These are phyloP conservation scores for Oryzaephilus surinamensis DNA, from an alignment of 1,140 invertebrate genomes.

Conservation along the genomic window DNA sequence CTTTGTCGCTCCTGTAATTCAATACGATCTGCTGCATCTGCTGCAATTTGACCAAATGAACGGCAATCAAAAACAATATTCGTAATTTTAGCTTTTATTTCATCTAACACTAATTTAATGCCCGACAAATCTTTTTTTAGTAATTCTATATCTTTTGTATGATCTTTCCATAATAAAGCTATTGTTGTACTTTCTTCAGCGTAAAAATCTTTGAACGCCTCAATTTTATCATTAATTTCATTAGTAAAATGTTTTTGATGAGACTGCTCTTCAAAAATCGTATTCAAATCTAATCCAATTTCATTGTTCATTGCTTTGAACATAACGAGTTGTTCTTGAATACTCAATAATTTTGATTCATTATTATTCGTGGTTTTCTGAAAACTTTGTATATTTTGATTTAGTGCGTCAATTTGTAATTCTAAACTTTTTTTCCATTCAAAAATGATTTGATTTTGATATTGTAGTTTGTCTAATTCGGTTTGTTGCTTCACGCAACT, in stretches of 20 bases:
- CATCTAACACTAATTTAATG: conserved; percentile 29
- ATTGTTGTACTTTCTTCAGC: conserved; percentile 31
- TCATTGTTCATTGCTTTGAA: conserved; percentile 7
- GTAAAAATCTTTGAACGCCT: conserved; percentile 47
- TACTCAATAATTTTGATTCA: conserved; percentile 10
- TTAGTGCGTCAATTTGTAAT: conserved; percentile 12
- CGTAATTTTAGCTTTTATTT: conserved; percentile 23
- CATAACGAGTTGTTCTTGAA: conserved; percentile 4
- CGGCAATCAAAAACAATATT: conserved; percentile 26
- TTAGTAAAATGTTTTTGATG: conserved; percentile 30
- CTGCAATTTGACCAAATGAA: conserved; percentile 25
- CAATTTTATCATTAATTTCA: conserved; percentile 48
- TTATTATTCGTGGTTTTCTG: no score
- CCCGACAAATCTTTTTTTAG: conserved; percentile 34
- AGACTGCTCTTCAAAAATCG: conserved; percentile 43
- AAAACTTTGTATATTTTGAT: not conserved
- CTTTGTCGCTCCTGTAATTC: conserved; percentile 25
- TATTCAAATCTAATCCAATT: conserved; percentile 43
- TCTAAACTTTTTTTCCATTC: conserved; percentile 20
- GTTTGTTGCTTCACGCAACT: conserved; percentile 2
- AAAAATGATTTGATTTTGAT: conserved; percentile 16
- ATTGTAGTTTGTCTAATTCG: conserved; percentile 19
- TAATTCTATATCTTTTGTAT: conserved; percentile 29
- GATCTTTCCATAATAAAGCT: conserved; percentile 33
- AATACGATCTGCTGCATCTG: conserved; percentile 24